Evolutionary conservation across 2,888 invertebrate genomes (phyloP), one percentile per base, ranked within the genome.

Genomic region (Conops quadrifasciatus): DNA sequence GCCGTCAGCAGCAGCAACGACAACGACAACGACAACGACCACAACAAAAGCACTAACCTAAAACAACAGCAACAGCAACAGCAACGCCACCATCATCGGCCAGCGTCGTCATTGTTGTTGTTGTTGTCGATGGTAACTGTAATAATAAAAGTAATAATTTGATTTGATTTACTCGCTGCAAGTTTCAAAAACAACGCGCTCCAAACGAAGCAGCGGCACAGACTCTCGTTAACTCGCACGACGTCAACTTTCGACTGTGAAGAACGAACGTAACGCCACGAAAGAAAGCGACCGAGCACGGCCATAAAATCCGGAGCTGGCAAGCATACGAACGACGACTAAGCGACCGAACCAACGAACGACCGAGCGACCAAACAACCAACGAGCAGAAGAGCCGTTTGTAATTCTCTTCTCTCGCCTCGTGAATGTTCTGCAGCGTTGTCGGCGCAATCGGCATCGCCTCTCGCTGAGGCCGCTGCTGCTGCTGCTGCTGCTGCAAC

Each of bases 241-340:
- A 80, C 82, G 78, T 76, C 82, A 79, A 82, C 80, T 82, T 81
- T 80, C 81, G 78, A 82, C 83, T 81, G 81, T 78, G 81, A 82
- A 82, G 26, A 28, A 62, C 21, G 67, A 67, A 51, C 49, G 65
- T 36, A 30, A n/a, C 53, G 56, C 67, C 9, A 28, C 64, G 15
- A 0, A 58, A 26, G 16, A 16, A 15, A 28, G 58, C 49, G 19
- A 49, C n/a, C 1, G 5, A 36, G 5, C 4, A 9, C 28, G 28
- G 7, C 28, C 28, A 28, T 16, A 9, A 15, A 59, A 7, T 16
- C 28, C 11, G 26, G n/a, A 24, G 7, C 65, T 11, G 30, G 65
- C 56, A 30, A 53, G 19, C 51, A 28, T 36, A 30, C 64, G 19
- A n/a, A 67, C 36, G 47, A 45, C 53, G 16, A 63, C 53, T 36